Evolutionary conservation across 92 coral and sea anemone species (phyloP).

Genomic region (Heteractis magnifica): DNA sequence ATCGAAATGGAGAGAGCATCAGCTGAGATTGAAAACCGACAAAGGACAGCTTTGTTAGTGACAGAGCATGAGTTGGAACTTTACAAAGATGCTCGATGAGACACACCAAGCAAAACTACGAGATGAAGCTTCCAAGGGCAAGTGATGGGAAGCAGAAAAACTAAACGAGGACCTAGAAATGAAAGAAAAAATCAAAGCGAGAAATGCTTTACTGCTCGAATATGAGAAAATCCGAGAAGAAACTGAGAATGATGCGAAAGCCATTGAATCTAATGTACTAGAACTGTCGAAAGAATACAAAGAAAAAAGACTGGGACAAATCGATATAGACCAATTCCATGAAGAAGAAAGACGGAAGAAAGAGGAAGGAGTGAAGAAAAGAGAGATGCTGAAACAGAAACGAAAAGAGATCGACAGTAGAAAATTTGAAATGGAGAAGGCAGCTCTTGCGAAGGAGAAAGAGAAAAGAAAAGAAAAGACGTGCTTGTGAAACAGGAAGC

Average conservation of each 20-base stretch:
- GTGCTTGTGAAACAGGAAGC: conserved; percentile 30
- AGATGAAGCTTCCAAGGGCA: conserved; percentile 42
- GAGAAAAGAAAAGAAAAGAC: conserved; percentile 50
- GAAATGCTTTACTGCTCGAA: conserved; percentile 16
- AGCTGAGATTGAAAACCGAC: conserved; percentile 26
- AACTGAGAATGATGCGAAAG: conserved; percentile 45
- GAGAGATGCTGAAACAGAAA: conserved; percentile 31
- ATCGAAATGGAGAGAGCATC: conserved; percentile 17
- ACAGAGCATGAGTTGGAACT: conserved; percentile 43
- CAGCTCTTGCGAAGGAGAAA: conserved; percentile 47
- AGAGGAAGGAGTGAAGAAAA: conserved; percentile 43
- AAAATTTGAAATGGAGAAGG: conserved; percentile 51
- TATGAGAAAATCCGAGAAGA: conserved; percentile 44
- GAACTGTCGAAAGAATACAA: conserved; percentile 42
- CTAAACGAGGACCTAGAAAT: conserved; percentile 54
- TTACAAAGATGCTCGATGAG: conserved; percentile 32
- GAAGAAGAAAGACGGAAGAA: conserved; percentile 49
- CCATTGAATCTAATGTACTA: conserved; percentile 40
- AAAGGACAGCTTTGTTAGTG: conserved; percentile 2
- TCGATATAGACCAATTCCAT: conserved; percentile 30
- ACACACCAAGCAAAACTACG: conserved; percentile 40
- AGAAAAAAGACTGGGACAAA: conserved; percentile 46
- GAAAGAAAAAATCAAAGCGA: conserved; percentile 20
- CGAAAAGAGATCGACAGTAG: conserved; percentile 43
- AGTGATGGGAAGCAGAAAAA: conserved; percentile 57